Percentiles rank a stretch among this genome's conserved stretches.
These are phyloP conservation scores for Apteryx owenii DNA, from an alignment of 2,113 vertebrate species.

Conservation along the genomic window DNA sequence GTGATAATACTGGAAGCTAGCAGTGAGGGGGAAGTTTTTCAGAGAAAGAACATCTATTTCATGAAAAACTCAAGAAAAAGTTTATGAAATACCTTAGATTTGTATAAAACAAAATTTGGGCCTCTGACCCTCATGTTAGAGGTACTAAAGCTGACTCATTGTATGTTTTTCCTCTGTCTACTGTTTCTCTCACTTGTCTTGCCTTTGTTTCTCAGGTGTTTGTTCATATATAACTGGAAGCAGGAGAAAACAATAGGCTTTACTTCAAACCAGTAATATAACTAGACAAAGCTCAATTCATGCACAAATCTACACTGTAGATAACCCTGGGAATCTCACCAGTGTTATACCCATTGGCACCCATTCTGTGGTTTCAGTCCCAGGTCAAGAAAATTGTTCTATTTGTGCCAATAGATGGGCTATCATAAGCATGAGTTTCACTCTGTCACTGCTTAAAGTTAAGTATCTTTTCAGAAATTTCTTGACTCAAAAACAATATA, in stretches of 20 bases:
- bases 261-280: neutral
- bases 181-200: neutral
- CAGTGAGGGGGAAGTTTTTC: neutral
- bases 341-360: neutral
- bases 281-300: neutral
- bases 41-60: neutral
- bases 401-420: neutral
- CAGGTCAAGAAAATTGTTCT: neutral
- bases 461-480: neutral
- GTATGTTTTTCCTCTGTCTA: neutral
- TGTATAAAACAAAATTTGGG: neutral
- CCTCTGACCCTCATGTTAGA: neutral
- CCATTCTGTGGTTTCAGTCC: neutral
- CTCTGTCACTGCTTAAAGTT: neutral
- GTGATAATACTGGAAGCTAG: neutral
- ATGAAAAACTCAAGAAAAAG: neutral
- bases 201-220: neutral
- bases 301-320: neutral
- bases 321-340: neutral
- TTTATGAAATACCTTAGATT: neutral
- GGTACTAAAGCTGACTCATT: neutral
- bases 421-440: neutral
- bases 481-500: neutral
- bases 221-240: neutral
- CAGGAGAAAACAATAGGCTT: neutral